These are phyloP conservation scores for Drosophila monieri DNA, from an alignment of 2,888 invertebrate species.

Conservation along the genomic window DNA sequence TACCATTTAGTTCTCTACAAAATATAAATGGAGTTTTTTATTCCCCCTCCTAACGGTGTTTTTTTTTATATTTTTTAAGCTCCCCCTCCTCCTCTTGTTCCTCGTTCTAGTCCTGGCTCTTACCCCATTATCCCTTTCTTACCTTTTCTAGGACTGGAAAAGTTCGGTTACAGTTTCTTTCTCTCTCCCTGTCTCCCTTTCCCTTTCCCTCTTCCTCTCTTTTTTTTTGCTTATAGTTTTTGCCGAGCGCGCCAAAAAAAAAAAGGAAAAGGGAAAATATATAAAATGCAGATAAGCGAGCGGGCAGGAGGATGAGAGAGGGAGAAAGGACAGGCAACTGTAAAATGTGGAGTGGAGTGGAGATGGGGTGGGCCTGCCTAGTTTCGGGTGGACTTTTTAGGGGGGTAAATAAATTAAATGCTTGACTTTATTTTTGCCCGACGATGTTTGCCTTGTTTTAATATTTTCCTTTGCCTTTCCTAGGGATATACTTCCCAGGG, in stretches of 20 bases:
- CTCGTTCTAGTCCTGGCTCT: conserved; percentile 7
- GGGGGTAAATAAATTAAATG: conserved; percentile 74
- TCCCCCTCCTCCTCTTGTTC: conserved; percentile 7
- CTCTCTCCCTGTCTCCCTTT: conserved; percentile 9
- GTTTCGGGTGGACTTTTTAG: conserved; percentile 11
- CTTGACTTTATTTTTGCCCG: conserved; percentile 69
- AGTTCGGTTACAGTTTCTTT: conserved; percentile 38
- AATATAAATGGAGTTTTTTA: conserved; percentile 74
- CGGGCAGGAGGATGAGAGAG: conserved; percentile 3
- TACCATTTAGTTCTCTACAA: conserved; percentile 64
- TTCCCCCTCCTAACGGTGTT: conserved; percentile 9
- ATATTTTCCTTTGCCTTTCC: conserved; percentile 68
- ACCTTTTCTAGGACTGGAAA: conserved; percentile 25
- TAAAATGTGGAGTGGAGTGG: conserved; percentile 56
- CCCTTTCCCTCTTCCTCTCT: conserved; percentile 32
- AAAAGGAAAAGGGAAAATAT: conserved; percentile 20
- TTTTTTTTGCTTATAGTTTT: conserved; percentile 54
- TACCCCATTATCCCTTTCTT: conserved; percentile 14
- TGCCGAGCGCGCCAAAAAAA: conserved; percentile 62
- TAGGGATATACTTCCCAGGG: conserved; percentile 24
- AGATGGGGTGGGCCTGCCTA: not conserved
- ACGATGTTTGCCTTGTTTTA: conserved; percentile 69
- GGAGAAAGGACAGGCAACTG: conserved; percentile 70
- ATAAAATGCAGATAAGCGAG: conserved; percentile 6
- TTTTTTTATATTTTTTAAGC: not conserved